Conservation (phyloP, 2,888 invertebrate species). For the Asteroscopus sphinx region DNA sequence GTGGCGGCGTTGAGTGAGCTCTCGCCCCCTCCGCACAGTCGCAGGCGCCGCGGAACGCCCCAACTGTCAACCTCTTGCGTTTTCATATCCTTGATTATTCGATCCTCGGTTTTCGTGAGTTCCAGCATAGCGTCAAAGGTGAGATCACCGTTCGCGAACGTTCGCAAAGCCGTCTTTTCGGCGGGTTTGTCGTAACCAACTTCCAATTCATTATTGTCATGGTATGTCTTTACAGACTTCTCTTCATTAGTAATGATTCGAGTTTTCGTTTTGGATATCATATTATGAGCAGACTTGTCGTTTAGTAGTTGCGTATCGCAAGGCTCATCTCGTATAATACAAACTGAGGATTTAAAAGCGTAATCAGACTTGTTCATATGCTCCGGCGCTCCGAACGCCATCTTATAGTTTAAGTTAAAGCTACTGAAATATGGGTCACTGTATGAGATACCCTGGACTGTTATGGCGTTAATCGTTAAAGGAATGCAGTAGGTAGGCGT, state of each 20-base stretch:
- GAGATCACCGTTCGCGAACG: slow-evolving; percentile 86
- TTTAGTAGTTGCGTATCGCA: slow-evolving; percentile 84
- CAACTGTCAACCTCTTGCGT: slow-evolving; percentile 80
- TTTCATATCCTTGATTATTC: slow-evolving; percentile 71
- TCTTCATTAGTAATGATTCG: slow-evolving; percentile 80
- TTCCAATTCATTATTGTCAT: slow-evolving; percentile 86
- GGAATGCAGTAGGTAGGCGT: slow-evolving; percentile 90
- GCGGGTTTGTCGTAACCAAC: slow-evolving; percentile 69
- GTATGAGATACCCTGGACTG: slow-evolving; percentile 91
- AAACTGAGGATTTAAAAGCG: slow-evolving; percentile 90
- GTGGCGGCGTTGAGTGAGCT: slow-evolving; percentile 94
- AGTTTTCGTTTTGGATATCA: slow-evolving; percentile 83
- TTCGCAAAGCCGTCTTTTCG: slow-evolving; percentile 71
- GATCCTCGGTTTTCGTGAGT: slow-evolving; percentile 76
- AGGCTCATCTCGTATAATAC: slow-evolving; percentile 89
- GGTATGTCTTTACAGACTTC: slow-evolving; percentile 79
- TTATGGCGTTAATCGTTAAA: slow-evolving; percentile 90
- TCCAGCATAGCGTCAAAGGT: slow-evolving; percentile 85
- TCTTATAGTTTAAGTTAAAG: slow-evolving; percentile 90
- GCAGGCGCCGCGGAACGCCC: slow-evolving; percentile 91
- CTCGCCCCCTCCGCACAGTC: slow-evolving; percentile 94
- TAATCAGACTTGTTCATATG: slow-evolving; percentile 91
- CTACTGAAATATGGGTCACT: slow-evolving; percentile 90
- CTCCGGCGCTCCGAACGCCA: slow-evolving; percentile 88
- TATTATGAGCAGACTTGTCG: slow-evolving; percentile 82